These are phyloP conservation scores for Sarcophaga peregrina DNA, from an alignment of 1,140 invertebrate genomes.

Conservation along the genomic window DNA sequence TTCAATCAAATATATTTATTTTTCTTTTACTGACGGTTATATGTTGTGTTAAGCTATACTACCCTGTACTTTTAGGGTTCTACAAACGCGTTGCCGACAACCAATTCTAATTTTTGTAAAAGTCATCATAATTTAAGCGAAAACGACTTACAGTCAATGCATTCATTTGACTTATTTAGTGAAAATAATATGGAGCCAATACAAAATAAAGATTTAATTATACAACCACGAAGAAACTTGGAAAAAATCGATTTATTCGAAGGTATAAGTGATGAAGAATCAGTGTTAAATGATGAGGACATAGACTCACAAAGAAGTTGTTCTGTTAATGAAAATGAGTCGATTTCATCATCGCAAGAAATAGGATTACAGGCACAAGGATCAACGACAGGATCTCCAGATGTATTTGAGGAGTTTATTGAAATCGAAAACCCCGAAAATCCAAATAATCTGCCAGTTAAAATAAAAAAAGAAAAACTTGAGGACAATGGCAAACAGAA, in stretches of 20 bases:
- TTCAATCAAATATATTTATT: too few species aligned
- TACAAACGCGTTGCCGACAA: too few species aligned
- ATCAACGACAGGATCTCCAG: not conserved
- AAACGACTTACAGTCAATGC: not conserved
- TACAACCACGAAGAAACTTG: constrained; percentile 42
- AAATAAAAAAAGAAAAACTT: not conserved
- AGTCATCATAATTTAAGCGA: not conserved
- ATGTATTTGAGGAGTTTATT: not conserved
- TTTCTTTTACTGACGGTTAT: too few species aligned
- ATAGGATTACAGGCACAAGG: not conserved
- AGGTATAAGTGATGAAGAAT: constrained; percentile 46
- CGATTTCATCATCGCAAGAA: not conserved
- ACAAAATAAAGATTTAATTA: not conserved
- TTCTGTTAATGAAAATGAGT: not conserved
- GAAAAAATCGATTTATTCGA: constrained; percentile 47
- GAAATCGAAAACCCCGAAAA: not conserved
- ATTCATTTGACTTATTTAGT: constrained; percentile 41
- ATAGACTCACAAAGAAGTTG: not conserved
- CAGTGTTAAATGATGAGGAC: constrained; percentile 28
- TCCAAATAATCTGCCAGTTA: not conserved
- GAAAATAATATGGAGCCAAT: constrained; percentile 48
- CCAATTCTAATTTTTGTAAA: not conserved
- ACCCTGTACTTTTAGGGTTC: too few species aligned
- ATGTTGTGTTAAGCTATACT: too few species aligned
- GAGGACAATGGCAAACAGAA: not conserved